Conservation (phyloP, 2,888 invertebrate genomes). For the Agapostemon virescens region DNA sequence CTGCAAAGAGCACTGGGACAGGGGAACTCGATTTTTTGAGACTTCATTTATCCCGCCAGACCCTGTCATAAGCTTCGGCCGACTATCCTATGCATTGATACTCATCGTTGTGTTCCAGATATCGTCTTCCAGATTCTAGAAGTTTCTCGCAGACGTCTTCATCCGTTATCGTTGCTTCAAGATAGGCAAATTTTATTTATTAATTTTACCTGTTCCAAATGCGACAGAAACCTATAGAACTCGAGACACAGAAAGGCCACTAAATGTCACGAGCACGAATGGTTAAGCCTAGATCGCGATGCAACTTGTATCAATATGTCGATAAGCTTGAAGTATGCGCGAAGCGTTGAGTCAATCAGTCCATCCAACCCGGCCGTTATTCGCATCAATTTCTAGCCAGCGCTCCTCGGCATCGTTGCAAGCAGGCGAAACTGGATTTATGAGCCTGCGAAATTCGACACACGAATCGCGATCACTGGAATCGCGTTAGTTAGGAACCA, state of each 20-base stretch:
- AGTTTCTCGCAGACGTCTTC: too few relatives aligned
- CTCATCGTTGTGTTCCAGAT: too few relatives aligned
- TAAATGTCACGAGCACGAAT: background rate
- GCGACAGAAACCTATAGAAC: too few relatives aligned
- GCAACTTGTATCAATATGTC: background rate
- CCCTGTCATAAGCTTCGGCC: background rate
- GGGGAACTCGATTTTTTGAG: background rate
- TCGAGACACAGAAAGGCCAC: background rate
- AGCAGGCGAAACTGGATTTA: background rate
- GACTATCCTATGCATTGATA: background rate
- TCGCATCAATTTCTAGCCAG: background rate
- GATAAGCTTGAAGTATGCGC: background rate
- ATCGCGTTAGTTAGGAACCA: background rate
- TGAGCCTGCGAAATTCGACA: background rate
- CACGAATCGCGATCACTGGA: background rate
- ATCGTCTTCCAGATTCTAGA: too few relatives aligned
- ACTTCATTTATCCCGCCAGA: background rate
- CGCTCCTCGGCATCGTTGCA: background rate
- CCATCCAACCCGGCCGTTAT: background rate
- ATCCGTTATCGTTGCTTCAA: too few relatives aligned
- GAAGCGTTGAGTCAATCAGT: background rate
- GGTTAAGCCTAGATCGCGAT: background rate
- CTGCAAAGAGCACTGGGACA: too few relatives aligned
- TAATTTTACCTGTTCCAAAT: too few relatives aligned
- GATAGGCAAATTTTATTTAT: too few relatives aligned